Evolutionary conservation across 2,113 vertebrate species (phyloP), one percentile per base, ranked within the genome.

Genomic region (Pterocles orientalis): DNA sequence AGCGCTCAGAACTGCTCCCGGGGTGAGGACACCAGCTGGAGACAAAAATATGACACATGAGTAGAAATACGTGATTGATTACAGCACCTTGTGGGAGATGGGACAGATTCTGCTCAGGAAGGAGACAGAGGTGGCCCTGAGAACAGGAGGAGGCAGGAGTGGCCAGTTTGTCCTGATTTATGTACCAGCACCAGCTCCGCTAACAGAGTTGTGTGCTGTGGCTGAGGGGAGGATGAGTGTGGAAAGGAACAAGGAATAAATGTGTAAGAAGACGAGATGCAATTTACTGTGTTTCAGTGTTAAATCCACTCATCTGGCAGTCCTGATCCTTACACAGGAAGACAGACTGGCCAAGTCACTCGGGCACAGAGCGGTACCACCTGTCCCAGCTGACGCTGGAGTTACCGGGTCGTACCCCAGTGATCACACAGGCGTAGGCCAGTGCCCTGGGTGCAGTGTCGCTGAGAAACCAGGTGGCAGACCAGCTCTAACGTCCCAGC

Each of bases 281-380:
- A 82, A 21, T 26, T 56, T 53, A 2, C 41, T 45, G 4, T 23
- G 56, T 78, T 82, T 85, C 53, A 62, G 80, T 31, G 58, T 25
- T 41, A 26, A 77, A 43, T 21, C 25, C 14, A 1, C 88, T 66
- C 51, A 3, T 8, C n/a, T 43, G 65, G 78, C 78, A 34, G 79
- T 14, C 14, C 21, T 36, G 36, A 0, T 2, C 73, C 23, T 36
- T 4, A 2, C 11, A 0, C 43, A 12, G 29, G 51, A 39, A 53
- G 39, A 26, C 48, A 88, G 79, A 5, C 29, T 24, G 48, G 54
- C 82, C 82, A 16, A 12, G 2, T 7, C 17, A 12, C 56, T 18
- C 0, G 0, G 80, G 41, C 50, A 29, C 64, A 43, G 33, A 41
- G 3, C 0, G 4, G 76, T 8, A 10, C 70, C 41, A 7, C 31